Conservation (phyloP, 1,140 invertebrate species). For the Drosophila funebris region DNA sequence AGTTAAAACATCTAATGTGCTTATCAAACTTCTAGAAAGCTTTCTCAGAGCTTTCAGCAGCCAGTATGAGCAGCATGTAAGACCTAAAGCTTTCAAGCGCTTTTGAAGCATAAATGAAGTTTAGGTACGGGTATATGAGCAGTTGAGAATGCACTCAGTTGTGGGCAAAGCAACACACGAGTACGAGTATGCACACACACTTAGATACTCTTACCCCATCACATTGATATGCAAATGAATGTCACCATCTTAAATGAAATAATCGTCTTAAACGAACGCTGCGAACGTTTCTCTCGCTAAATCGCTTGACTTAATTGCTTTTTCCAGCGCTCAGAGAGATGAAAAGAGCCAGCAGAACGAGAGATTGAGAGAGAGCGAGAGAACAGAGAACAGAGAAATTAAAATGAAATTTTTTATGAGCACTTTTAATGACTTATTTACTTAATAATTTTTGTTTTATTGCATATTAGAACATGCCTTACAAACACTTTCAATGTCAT, state of each 20-base stretch:
- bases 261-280: slow-evolving; percentile 77
- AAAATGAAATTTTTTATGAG: slow-evolving; percentile 47
- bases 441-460: slow-evolving; percentile 55
- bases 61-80: no score
- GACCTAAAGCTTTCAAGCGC: background rate
- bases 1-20: no score
- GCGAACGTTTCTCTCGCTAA: slow-evolving; percentile 29
- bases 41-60: no score
- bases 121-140: background rate
- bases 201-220: slow-evolving; percentile 23
- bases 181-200: slow-evolving; percentile 1
- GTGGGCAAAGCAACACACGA: background rate
- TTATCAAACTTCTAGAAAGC: no score
- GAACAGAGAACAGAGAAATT: background rate
- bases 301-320: slow-evolving; percentile 68
- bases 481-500: slow-evolving; percentile 63
- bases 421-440: slow-evolving; percentile 68
- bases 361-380: background rate
- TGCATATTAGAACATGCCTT: slow-evolving; percentile 19
- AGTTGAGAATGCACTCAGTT: background rate
- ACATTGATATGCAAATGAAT: slow-evolving; percentile 83
- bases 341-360: background rate
- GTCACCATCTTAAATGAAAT: slow-evolving; percentile 82
- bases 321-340: slow-evolving; percentile 22
- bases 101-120: background rate